phyloP scores from a whole-genome alignment of 2,797 vertebrate genomes.

The Esox masquinongy region DNA sequence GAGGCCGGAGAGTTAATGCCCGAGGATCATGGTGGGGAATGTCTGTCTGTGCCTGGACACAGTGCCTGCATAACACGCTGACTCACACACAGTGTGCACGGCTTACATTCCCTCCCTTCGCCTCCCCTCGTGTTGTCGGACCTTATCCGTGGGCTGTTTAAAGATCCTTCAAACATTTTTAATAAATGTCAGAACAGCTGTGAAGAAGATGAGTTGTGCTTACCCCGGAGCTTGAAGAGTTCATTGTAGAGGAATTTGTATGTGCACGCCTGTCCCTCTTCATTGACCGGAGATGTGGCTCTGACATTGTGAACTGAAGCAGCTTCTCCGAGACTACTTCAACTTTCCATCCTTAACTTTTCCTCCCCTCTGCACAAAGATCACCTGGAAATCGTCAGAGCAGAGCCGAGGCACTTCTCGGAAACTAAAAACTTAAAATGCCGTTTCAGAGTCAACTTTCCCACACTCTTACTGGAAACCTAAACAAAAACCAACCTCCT shows the following conservation, averaged over 20 bases:
- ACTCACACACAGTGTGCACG: too few relatives aligned
- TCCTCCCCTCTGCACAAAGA: slow-evolving; percentile 37
- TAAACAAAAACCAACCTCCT: slow-evolving; percentile 36
- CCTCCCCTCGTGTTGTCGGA: slow-evolving; percentile 26
- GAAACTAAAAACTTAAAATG: slow-evolving; percentile 73
- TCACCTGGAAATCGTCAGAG: slow-evolving; percentile 78
- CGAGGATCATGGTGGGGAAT: slow-evolving; percentile 64
- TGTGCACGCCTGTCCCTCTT: background rate
- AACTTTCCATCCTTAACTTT: slow-evolving; percentile 61
- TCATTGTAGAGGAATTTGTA: background rate
- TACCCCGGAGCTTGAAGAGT: background rate
- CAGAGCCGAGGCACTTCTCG: slow-evolving; percentile 59
- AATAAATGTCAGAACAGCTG: background rate
- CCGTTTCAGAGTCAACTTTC: slow-evolving; percentile 64
- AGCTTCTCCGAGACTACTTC: slow-evolving; percentile 56
- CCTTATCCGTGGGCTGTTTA: slow-evolving; percentile 14
- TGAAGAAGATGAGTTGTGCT: background rate
- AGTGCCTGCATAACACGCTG: slow-evolving; percentile 44
- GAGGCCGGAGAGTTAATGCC: slow-evolving; percentile 56
- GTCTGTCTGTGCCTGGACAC: slow-evolving; percentile 49
- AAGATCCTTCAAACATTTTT: background rate
- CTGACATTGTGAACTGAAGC: slow-evolving; percentile 49
- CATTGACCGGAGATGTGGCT: slow-evolving; percentile 46
- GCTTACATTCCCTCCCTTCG: slow-evolving; percentile 5
- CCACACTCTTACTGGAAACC: slow-evolving; percentile 74